Evolutionary conservation across 2,888 invertebrate species (phyloP), one percentile per base, ranked within the genome.

Genomic region (Creontiades dilutus): DNA sequence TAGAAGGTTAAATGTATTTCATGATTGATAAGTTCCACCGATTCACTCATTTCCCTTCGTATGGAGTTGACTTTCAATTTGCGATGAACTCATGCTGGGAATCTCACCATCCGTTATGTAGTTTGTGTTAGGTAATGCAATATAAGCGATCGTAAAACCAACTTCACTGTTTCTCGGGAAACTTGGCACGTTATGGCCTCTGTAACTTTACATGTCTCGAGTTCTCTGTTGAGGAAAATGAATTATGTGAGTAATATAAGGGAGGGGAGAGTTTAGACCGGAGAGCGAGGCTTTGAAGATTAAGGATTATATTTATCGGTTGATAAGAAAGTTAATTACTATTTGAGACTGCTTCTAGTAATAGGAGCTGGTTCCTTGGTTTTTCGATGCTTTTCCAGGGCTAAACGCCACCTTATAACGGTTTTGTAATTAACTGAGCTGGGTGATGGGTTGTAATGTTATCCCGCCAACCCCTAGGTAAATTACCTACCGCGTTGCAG

Each of bases 231-330:
- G 1, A 13, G 11, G 19, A 4, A 52, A 52, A 82, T 82, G 47
- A 82, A 82, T 82, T 82, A 82, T 82, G 82, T 48, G 47, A 16
- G 82, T 82, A 82, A 82, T 82, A 52, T 52, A 52, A 14, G 46
- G 82, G 14, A 82, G 13, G 23, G 52, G 16, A 14, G 47, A 7
- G 82, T 47, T 46, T 52, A 52, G 19, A 82, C 52, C 82, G 82
- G 23, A 19, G 28, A 48, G 47, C 19, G 52, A 19, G 7, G 82
- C 82, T 47, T 46, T 82, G 82, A 52, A 82, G 82, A 82, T 82
- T 82, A 82, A 52, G 82, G 82, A 82, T 82, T 82, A 82, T 82
- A 82, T 82, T 82, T 82, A 82, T 82, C 52, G 82, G 82, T 82
- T 52, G 82, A 82, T 82, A 82, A 82, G 82, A 82, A 82, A 82